Evolutionary conservation across 1,140 invertebrate genomes (phyloP).

Genomic region (Ylistrum balloti): DNA sequence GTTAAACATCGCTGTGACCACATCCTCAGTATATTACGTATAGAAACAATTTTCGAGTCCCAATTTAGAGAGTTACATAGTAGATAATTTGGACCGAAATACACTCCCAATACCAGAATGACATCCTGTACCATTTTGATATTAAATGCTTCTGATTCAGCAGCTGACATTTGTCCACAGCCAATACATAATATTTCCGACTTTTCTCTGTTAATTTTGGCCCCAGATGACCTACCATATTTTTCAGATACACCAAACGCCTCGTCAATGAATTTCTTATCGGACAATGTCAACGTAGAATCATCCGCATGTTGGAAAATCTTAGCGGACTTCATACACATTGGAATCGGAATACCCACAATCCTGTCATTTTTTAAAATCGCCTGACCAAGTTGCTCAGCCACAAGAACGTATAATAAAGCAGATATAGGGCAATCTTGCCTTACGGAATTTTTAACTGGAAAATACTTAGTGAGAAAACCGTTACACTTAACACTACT

Average conservation of each 20-base stretch:
- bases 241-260: neutral
- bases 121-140: too few species aligned
- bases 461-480: conserved; percentile 51
- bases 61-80: too few species aligned
- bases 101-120: too few species aligned
- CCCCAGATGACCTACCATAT: conserved; percentile 44
- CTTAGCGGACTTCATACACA: neutral
- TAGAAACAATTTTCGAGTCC: too few species aligned
- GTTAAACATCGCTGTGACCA: too few species aligned
- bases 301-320: neutral
- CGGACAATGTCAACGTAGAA: neutral
- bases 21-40: too few species aligned
- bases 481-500: conserved; percentile 57
- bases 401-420: conserved; percentile 50
- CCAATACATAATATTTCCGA: conserved; percentile 50
- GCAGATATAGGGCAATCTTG: conserved; percentile 61
- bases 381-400: too few species aligned
- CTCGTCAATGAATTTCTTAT: neutral
- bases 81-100: too few species aligned
- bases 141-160: neutral
- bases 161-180: neutral
- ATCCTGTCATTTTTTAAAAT: too few species aligned
- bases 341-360: neutral
- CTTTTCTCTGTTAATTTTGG: conserved; percentile 55
- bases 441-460: conserved; percentile 53